phyloP scores from a whole-genome alignment of 2,888 invertebrate genomes.

The Drosophila subquinaria region DNA sequence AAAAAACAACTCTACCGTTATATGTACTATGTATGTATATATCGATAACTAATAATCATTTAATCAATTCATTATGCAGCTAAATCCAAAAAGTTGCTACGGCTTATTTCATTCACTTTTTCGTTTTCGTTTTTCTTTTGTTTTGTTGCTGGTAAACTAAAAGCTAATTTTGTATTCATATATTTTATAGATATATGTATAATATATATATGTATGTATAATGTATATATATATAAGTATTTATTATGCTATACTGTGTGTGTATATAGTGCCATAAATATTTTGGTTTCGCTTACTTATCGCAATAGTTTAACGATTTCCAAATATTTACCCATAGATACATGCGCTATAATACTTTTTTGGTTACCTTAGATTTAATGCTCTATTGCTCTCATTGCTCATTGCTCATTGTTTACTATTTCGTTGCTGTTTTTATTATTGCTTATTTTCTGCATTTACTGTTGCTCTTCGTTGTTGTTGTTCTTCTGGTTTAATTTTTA shows the following conservation, averaged over 20 bases:
- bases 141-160: conserved; percentile 50
- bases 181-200: conserved; percentile 44
- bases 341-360: conserved; percentile 75
- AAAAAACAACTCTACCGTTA: conserved; percentile 74
- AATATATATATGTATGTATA: conserved; percentile 32
- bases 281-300: conserved; percentile 66
- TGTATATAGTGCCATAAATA: conserved; percentile 75
- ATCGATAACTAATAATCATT: conserved; percentile 72
- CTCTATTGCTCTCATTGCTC: conserved; percentile 50
- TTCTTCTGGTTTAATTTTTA: conserved; percentile 22
- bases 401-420: conserved; percentile 30
- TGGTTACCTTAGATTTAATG: conserved; percentile 67
- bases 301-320: conserved; percentile 79
- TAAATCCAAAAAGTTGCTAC: conserved; percentile 77
- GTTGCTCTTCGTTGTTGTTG: conserved; percentile 44
- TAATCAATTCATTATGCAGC: conserved; percentile 76
- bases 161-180: conserved; percentile 56
- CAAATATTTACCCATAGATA: conserved; percentile 71
- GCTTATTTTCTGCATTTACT: conserved; percentile 24
- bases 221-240: conserved; percentile 39
- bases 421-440: conserved; percentile 20
- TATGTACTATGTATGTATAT: conserved; percentile 51
- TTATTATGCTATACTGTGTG: conserved; percentile 40
- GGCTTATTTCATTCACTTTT: conserved; percentile 46
- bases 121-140: conserved; percentile 21